phyloP scores from a whole-genome alignment of 2,113 vertebrate genomes.

The Pterocles gutturalis region DNA sequence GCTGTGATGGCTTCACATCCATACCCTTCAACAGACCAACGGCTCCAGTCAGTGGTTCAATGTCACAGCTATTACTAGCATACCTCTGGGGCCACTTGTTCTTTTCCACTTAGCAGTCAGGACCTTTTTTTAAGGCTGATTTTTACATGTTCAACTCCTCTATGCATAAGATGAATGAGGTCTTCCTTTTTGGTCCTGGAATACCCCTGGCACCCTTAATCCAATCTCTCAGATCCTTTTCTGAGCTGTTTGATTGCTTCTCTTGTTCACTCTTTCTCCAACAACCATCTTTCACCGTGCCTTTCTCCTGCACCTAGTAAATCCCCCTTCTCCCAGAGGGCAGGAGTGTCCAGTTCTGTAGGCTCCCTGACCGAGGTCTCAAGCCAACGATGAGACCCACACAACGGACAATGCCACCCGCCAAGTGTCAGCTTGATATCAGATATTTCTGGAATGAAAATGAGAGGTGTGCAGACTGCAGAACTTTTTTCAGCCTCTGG shows the following conservation, averaged over 20 bases:
- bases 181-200: background rate
- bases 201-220: background rate
- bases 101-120: background rate
- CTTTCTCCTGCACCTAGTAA: background rate
- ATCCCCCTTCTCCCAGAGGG: background rate
- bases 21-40: background rate
- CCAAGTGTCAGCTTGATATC: background rate
- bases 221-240: background rate
- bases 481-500: background rate
- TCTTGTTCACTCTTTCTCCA: background rate
- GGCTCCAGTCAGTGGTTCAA: background rate
- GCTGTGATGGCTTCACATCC: background rate
- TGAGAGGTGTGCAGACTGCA: background rate
- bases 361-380: background rate
- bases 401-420: background rate
- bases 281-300: background rate
- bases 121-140: background rate
- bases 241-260: background rate
- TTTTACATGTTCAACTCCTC: background rate
- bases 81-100: background rate
- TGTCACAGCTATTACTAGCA: background rate
- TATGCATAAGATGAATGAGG: background rate
- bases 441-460: background rate
- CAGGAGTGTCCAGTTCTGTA: background rate
- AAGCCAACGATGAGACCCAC: fast-evolving